These are phyloP conservation scores for Salvelinus sp. DNA, from an alignment of 2,113 vertebrate genomes.

Conservation along the genomic window DNA sequence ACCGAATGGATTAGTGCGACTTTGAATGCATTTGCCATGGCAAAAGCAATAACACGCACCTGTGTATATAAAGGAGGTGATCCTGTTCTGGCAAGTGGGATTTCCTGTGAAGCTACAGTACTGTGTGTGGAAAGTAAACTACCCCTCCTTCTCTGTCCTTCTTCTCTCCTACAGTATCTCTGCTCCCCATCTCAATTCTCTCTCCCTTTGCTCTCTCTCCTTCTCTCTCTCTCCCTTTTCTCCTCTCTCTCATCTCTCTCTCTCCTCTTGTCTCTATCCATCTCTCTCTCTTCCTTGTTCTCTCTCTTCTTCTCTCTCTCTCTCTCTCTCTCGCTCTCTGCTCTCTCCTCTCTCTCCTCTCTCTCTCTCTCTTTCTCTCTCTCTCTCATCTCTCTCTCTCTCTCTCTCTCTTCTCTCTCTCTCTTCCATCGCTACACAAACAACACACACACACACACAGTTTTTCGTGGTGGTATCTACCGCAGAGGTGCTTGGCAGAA, in stretches of 20 bases:
- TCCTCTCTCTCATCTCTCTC: neutral
- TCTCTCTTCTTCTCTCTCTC: no score
- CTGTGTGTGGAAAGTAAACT: conserved; percentile 38
- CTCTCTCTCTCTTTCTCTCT: no score
- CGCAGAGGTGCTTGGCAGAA: conserved; percentile 48
- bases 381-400: no score
- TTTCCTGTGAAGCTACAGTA: conserved; percentile 62
- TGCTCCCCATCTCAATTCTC: conserved; percentile 19
- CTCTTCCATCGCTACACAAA: neutral
- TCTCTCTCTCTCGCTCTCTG: neutral
- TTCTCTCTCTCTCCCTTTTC: no score
- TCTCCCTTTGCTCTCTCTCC: neutral
- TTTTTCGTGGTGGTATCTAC: conserved; percentile 38
- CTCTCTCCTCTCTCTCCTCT: neutral
- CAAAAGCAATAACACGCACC: conserved; percentile 73
- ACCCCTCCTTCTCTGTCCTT: neutral
- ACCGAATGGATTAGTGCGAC: conserved; percentile 65
- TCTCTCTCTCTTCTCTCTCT: neutral
- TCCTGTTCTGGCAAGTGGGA: conserved; percentile 68
- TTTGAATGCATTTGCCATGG: conserved; percentile 76
- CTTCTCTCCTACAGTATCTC: neutral
- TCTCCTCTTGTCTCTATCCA: no score
- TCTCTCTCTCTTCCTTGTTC: no score
- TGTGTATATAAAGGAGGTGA: conserved; percentile 69
- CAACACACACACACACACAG: neutral